Conservation (phyloP, 2,113 vertebrate species). For the Capreolus pygargus region DNA sequence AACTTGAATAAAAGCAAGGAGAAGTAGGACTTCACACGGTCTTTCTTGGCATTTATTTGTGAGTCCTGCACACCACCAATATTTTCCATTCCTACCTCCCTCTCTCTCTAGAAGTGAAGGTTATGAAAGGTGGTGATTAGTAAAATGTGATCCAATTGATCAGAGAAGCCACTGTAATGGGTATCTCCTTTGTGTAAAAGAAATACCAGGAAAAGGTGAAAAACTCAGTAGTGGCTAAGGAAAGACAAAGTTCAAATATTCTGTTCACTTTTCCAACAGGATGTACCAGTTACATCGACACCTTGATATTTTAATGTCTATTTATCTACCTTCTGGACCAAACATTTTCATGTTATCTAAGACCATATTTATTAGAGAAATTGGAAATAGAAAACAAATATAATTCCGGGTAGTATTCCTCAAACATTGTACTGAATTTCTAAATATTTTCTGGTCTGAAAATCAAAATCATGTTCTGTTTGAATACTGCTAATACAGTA, state of each 20-base stretch:
- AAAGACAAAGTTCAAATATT: background rate
- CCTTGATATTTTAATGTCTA: background rate
- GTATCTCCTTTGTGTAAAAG: background rate
- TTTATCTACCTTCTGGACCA: background rate
- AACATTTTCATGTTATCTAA: background rate
- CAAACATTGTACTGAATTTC: background rate
- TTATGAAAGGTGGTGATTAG: background rate
- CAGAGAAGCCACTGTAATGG: background rate
- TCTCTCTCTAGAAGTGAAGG: background rate
- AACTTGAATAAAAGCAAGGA: background rate
- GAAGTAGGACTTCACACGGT: background rate
- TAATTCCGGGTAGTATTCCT: background rate
- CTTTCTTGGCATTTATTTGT: background rate
- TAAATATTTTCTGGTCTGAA: slow-evolving; percentile 1
- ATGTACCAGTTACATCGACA: background rate
- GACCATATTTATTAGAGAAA: slow-evolving; percentile 8
- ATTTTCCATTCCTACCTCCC: background rate
- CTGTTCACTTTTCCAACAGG: background rate
- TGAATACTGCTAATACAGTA: background rate
- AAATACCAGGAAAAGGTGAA: background rate
- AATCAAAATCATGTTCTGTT: background rate
- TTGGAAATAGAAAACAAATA: background rate
- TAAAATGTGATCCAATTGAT: background rate
- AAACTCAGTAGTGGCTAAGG: background rate
- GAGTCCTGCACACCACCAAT: background rate